Evolutionary conservation across 1,140 invertebrate species (phyloP), one percentile per base, ranked within the genome.

Genomic region (Mamestra configurata): DNA sequence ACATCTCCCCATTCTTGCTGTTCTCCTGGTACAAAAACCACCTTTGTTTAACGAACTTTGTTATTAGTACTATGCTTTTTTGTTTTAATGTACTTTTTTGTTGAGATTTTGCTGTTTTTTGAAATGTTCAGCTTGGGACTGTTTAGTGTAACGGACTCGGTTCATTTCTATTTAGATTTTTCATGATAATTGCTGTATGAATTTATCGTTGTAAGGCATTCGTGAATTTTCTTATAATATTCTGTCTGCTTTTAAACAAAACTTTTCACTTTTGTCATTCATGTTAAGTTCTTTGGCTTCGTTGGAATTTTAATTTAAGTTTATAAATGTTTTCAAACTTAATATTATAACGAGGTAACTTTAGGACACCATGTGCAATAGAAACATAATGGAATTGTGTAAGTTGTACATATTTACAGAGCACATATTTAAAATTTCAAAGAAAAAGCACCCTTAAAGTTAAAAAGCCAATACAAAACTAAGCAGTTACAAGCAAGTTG

Each of bases 11-110:
- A 46, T 75, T 59, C 71, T 75, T 75, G 55, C n/a, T 51, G 10
- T 37, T 40, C 71, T 24, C 35, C 55, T 59, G 24, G 71, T 75
- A 37, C 31, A 20, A 11, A 10, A 61, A 53, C 40, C 70, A 53
- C 43, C 68, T 61, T 46, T 64, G 70, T 73, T 79, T 73, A 64
- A 79, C 53, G 55, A 79, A 79, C 78, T 79, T 79, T 73, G 70
- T 79, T 79, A 70, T 71, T 79, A 79, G 55, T 59, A 24, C 77
- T 46, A 59, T 46, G 37, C 46, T 49, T 75, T 68, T 59, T 71
- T 72, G 77, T 79, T 79, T 79, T 72, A 72, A 79, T 72, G 68
- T 49, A 61, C 46, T 79, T 79, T 53, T 72, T 70, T 57, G 64
- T 70, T 70, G 10, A 70, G 64, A 46, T 66, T 78, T 70, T 53